A percentile compares a stretch with the other conserved stretches of the same genome.
Conservation (phyloP, 2,888 invertebrate species). For the Nomada goodeniana region DNA sequence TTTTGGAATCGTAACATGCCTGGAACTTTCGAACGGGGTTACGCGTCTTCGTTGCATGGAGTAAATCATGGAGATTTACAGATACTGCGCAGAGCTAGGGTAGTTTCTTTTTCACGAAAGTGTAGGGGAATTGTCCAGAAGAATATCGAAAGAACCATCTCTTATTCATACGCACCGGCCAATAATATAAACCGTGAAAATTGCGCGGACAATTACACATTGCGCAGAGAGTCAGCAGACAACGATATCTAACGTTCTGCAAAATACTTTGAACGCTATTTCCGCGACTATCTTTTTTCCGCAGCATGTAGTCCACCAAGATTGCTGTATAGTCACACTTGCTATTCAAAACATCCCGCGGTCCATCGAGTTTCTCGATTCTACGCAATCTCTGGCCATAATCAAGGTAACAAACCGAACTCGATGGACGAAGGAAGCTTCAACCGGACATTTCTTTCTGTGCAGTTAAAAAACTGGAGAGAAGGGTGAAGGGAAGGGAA, state of each 20-base stretch:
- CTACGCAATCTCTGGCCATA: conserved; percentile 14
- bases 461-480: conserved; percentile 38
- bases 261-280: not conserved
- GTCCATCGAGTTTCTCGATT: conserved; percentile 28
- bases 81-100: too few relatives aligned
- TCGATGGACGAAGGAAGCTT: conserved; percentile 43
- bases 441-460: conserved; percentile 52
- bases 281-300: not conserved
- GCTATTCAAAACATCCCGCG: conserved; percentile 29
- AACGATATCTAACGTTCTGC: too few relatives aligned
- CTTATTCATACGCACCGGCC: not conserved
- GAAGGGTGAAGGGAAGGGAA: conserved; percentile 1
- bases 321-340: conserved; percentile 35
- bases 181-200: conserved; percentile 12
- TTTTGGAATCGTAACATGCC: too few relatives aligned
- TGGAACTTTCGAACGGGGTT: too few relatives aligned
- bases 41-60: too few relatives aligned
- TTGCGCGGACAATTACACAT: too few relatives aligned
- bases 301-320: conserved; percentile 40
- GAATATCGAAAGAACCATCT: not conserved
- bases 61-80: too few relatives aligned
- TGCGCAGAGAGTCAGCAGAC: too few relatives aligned
- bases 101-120: too few relatives aligned
- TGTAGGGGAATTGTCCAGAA: not conserved
- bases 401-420: conserved; percentile 17